Evolutionary conservation across 2,888 invertebrate species (phyloP).

Genomic region (Coronaproctus castanopsis): DNA sequence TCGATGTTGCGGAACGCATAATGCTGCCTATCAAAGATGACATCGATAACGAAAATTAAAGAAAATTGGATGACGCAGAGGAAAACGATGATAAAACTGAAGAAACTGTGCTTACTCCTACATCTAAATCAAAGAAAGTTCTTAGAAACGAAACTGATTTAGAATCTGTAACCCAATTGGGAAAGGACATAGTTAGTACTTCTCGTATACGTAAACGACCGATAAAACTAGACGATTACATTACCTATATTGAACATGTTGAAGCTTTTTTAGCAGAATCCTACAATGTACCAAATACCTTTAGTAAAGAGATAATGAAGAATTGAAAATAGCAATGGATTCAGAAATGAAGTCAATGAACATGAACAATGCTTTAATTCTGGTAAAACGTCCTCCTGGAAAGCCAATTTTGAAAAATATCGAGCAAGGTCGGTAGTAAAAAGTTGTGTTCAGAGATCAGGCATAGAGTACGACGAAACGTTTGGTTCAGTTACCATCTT

Average conservation of each 20-base stretch:
- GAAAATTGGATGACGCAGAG: neutral
- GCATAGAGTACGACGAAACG: constrained; percentile 22
- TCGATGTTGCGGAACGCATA: constrained; percentile 12
- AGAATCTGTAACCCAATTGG: too few relatives aligned
- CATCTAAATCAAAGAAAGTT: too few relatives aligned
- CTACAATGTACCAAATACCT: constrained; percentile 10
- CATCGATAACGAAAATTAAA: neutral
- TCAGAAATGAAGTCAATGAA: constrained; percentile 21
- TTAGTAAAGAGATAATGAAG: constrained; percentile 6
- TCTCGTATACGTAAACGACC: neutral
- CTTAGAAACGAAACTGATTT: too few relatives aligned
- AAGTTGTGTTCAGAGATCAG: constrained; percentile 18
- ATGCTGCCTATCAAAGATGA: neutral
- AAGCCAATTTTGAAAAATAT: constrained; percentile 18
- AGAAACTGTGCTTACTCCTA: too few relatives aligned
- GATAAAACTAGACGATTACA: neutral
- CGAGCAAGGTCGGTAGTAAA: constrained; percentile 23
- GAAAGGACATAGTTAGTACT: too few relatives aligned
- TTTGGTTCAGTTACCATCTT: constrained; percentile 22
- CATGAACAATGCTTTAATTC: constrained; percentile 23
- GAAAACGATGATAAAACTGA: neutral
- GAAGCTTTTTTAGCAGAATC: neutral
- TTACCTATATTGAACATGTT: neutral
- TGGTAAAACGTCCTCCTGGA: constrained; percentile 19
- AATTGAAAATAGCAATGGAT: constrained; percentile 21